Evolutionary conservation across 2,797 vertebrate genomes (phyloP).

Genomic region (Arnoldichthys spilopterus): DNA sequence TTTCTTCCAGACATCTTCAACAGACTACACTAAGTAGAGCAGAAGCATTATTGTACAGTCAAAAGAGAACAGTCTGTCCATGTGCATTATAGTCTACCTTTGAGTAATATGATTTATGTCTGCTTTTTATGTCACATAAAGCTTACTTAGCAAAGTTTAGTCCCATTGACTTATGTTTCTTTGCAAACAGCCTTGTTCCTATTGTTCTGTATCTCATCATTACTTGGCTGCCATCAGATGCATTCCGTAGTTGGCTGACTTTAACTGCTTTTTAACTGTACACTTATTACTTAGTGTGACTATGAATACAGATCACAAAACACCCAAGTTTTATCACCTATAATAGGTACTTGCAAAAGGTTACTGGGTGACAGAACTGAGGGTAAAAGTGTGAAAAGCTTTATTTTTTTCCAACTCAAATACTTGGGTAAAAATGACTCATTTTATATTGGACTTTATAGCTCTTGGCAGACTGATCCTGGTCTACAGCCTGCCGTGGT

Average conservation of each 20-base stretch:
- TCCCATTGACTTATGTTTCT: neutral
- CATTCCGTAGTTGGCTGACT: constrained; percentile 43
- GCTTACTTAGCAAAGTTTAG: neutral
- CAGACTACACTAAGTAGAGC: neutral
- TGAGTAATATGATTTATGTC: neutral
- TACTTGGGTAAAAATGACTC: neutral
- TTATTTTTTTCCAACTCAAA: constrained; percentile 5
- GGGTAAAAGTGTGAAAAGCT: constrained; percentile 25
- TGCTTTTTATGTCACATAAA: neutral
- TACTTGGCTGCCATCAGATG: constrained; percentile 41
- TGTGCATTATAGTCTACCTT: neutral
- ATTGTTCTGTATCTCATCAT: constrained; percentile 21
- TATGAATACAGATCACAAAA: constrained; percentile 38
- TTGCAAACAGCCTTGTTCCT: constrained; percentile 4
- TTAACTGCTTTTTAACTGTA: constrained; percentile 36
- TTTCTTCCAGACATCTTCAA: neutral
- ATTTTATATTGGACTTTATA: constrained; percentile 29
- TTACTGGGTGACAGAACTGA: constrained; percentile 30
- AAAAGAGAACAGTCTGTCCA: neutral
- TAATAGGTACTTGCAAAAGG: constrained; percentile 23
- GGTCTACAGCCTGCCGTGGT: constrained; percentile 27
- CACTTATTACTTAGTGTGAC: constrained; percentile 21
- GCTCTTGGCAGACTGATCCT: constrained; percentile 29
- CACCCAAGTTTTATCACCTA: constrained; percentile 20
- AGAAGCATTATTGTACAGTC: neutral